phyloP scores from a whole-genome alignment of 1,140 invertebrate genomes.

The Pantala flavescens region DNA sequence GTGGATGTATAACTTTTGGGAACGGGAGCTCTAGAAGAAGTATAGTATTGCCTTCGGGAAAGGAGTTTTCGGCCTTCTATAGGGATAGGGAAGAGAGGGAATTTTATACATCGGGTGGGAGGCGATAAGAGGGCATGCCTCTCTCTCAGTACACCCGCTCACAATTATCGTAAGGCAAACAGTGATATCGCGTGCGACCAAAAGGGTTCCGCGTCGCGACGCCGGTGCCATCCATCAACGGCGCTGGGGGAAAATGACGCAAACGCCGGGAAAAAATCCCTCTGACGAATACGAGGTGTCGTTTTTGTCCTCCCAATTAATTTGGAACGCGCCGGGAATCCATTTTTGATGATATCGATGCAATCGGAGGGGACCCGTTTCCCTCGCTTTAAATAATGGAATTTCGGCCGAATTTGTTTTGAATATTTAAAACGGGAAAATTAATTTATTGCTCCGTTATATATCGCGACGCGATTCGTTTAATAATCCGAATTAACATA shows the following conservation, averaged over 20 bases:
- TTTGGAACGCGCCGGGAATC: not conserved
- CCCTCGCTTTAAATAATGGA: not conserved
- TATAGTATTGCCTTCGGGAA: not conserved
- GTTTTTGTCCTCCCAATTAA: not conserved
- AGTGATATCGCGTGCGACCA: not conserved
- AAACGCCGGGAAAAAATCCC: not conserved
- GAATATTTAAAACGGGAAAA: too few relatives aligned
- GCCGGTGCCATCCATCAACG: not conserved
- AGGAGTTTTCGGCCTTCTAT: not conserved
- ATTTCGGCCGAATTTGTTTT: not conserved
- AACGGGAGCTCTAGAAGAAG: not conserved
- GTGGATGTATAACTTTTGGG: not conserved
- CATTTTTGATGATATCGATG: constrained; percentile 6
- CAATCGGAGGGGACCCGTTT: not conserved
- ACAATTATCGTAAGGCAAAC: constrained; percentile 3
- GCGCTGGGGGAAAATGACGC: not conserved
- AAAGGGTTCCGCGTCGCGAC: not conserved
- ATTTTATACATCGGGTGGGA: not conserved
- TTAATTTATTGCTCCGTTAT: too few relatives aligned
- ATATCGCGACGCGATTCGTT: too few relatives aligned
- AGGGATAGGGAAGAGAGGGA: not conserved
- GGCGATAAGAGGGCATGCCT: not conserved
- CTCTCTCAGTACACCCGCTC: not conserved
- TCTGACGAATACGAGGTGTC: constrained; percentile 4
- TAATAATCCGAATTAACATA: too few relatives aligned